These are phyloP conservation scores for Fregetta grallaria DNA, from an alignment of 2,113 vertebrate species.

Conservation along the genomic window DNA sequence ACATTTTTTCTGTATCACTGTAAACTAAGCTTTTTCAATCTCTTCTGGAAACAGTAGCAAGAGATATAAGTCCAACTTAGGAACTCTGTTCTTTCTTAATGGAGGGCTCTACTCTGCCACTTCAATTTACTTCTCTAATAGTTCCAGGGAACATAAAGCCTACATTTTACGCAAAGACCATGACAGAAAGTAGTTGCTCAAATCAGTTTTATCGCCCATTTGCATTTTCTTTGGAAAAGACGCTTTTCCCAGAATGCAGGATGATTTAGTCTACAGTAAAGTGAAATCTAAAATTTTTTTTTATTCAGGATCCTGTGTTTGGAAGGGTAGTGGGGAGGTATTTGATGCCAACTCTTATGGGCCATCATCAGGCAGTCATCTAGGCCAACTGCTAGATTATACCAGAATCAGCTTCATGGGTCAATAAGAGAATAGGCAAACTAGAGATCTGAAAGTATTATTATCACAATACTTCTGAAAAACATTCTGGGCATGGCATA, in stretches of 20 bases:
- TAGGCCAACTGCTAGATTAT: neutral
- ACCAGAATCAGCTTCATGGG: neutral
- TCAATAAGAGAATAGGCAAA: neutral
- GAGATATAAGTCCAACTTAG: neutral
- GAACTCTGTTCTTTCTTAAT: neutral
- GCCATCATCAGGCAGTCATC: neutral
- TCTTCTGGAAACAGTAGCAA: neutral
- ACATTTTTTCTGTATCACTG: neutral
- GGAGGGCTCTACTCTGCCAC: neutral
- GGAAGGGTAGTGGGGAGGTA: neutral
- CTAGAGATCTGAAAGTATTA: neutral
- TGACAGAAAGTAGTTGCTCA: neutral
- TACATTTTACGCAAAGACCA: neutral
- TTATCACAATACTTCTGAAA: neutral
- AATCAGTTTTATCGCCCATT: neutral
- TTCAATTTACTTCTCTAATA: neutral
- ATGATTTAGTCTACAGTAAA: neutral
- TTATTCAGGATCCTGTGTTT: neutral
- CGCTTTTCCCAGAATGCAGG: neutral
- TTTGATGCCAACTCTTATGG: neutral
- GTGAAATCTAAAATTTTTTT: neutral
- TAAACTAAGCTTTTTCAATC: neutral
- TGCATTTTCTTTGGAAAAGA: neutral
- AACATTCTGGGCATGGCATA: neutral
- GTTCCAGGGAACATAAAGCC: neutral